phyloP scores from a whole-genome alignment of 92 coral and sea anemone genomes.

The Phenganax stokvisi region DNA sequence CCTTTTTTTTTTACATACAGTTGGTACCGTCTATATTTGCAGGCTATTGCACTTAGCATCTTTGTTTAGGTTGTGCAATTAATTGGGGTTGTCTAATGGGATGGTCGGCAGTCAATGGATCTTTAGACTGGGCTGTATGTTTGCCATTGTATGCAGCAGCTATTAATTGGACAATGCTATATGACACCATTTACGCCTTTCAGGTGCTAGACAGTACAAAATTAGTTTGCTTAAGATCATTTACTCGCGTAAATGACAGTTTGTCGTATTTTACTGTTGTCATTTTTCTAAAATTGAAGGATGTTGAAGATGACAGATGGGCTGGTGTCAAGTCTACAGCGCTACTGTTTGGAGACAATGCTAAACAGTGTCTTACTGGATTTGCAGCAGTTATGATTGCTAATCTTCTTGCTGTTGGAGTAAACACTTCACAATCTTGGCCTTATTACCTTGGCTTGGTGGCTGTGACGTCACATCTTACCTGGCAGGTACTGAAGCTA shows the following conservation, averaged over 20 bases:
- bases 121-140: slow-evolving; percentile 96
- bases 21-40: too few relatives aligned
- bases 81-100: slow-evolving; percentile 97
- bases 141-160: slow-evolving; percentile 79
- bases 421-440: slow-evolving; percentile 83
- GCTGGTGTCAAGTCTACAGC: slow-evolving; percentile 96
- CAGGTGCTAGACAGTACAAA: slow-evolving; percentile 50
- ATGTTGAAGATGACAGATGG: slow-evolving; percentile 69
- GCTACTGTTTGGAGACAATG: slow-evolving; percentile 70
- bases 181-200: slow-evolving; percentile 94
- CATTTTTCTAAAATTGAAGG: slow-evolving; percentile 40
- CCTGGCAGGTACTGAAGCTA: slow-evolving; percentile 76
- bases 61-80: slow-evolving; percentile 61
- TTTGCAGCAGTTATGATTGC: slow-evolving; percentile 65
- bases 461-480: slow-evolving; percentile 67
- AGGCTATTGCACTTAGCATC: neutral
- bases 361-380: slow-evolving; percentile 69
- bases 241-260: too few relatives aligned
- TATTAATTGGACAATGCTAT: slow-evolving; percentile 76
- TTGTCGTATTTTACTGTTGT: too few relatives aligned
- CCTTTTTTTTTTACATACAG: too few relatives aligned
- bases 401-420: slow-evolving; percentile 65
- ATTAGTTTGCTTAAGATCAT: too few relatives aligned
- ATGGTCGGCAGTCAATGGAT: slow-evolving; percentile 91
- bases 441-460: slow-evolving; percentile 67